Percentiles rank a stretch among this genome's conserved stretches.
Conservation (phyloP, 2,888 invertebrate species). For the Phalera bucephala region DNA sequence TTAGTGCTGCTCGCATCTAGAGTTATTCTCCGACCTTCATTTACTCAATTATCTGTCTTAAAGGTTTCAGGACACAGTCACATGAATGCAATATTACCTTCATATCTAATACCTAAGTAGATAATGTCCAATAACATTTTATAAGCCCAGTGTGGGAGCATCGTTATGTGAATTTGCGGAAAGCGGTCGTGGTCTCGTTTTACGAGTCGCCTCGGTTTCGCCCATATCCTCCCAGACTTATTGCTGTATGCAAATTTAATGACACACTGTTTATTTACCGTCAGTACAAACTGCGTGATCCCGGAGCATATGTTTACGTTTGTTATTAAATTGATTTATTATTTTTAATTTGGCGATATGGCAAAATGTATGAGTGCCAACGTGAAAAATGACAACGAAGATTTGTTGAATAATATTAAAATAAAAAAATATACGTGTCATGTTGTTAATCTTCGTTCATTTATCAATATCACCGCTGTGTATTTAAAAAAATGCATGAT, state of each 20-base stretch:
- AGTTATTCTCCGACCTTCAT: no score
- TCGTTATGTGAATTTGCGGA: conserved; percentile 47
- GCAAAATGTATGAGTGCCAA: conserved; percentile 11
- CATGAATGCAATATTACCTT: no score
- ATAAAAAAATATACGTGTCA: no score
- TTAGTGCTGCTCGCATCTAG: no score
- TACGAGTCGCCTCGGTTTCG: conserved; percentile 46
- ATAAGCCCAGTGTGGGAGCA: no score
- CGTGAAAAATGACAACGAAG: conserved; percentile 7
- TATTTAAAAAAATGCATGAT: no score
- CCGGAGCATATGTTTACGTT: conserved; percentile 37
- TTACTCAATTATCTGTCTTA: no score
- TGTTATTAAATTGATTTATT: conserved; percentile 24
- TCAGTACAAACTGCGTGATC: conserved; percentile 42
- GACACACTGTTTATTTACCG: conserved; percentile 60
- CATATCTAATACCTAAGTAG: no score
- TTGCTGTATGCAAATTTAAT: conserved; percentile 66
- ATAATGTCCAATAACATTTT: no score
- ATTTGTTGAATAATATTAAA: not conserved
- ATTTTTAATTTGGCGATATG: conserved; percentile 8
- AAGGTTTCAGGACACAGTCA: no score
- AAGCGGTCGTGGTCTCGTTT: conserved; percentile 49
- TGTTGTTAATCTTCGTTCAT: not conserved
- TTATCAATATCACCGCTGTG: not conserved
- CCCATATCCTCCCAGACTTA: conserved; percentile 56